A percentile compares a stretch with the other conserved stretches of the same genome.
Evolutionary conservation across 2,113 vertebrate genomes (phyloP).

Genomic region (Corythaixoides concolor): DNA sequence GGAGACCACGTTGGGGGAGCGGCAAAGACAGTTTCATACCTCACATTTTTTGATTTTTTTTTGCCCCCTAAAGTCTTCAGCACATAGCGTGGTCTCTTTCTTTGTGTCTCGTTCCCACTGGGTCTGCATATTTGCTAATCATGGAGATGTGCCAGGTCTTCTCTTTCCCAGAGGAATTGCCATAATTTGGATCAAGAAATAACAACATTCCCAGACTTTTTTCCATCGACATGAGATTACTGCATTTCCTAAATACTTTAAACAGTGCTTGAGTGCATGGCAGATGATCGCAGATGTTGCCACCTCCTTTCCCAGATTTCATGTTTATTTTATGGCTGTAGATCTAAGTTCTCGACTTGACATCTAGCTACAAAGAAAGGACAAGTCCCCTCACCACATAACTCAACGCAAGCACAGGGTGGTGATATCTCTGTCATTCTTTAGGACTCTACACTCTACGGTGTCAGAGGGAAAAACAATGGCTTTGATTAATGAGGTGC

Average conservation of each 20-base stretch:
- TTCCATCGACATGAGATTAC: conserved; percentile 24
- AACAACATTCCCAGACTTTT: conserved; percentile 61
- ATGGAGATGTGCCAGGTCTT: conserved; percentile 37
- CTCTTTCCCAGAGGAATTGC: conserved; percentile 68
- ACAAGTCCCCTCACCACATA: not conserved
- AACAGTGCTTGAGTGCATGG: conserved; percentile 14
- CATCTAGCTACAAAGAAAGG: not conserved
- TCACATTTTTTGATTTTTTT: conserved; percentile 11
- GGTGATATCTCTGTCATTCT: not conserved
- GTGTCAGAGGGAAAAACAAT: not conserved
- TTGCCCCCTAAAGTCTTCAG: not conserved
- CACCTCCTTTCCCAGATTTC: conserved; percentile 52
- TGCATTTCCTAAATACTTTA: conserved; percentile 61
- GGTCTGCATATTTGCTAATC: conserved; percentile 38
- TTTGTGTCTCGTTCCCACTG: conserved; percentile 12
- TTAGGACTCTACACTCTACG: not conserved
- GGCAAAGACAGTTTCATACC: conserved; percentile 36
- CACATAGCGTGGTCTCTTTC: not conserved
- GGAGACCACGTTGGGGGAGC: not conserved
- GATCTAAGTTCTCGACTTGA: not conserved
- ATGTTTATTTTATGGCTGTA: conserved; percentile 28
- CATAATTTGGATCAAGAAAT: conserved; percentile 20
- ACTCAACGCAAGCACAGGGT: not conserved
- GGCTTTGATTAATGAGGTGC: conserved; percentile 42
- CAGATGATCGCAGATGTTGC: conserved; percentile 45